Evolutionary conservation across 2,113 vertebrate genomes (phyloP).

Genomic region (Athene noctua): DNA sequence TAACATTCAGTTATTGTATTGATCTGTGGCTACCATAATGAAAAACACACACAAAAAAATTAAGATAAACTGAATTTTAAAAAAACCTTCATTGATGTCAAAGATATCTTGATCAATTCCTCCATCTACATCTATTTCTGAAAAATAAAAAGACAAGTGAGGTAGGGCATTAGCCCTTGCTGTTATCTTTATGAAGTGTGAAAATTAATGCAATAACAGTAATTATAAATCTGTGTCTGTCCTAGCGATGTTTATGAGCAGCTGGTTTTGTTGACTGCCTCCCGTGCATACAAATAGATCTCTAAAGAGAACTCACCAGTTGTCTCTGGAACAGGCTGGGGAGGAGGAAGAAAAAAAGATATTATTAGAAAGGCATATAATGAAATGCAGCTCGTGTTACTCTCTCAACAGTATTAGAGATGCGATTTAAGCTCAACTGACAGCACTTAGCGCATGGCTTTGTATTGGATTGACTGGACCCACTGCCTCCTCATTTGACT

Average conservation of each 20-base stretch:
- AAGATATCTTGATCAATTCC: constrained; percentile 87
- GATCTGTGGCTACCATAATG: background rate
- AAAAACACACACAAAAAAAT: background rate
- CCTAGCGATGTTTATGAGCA: constrained; percentile 9
- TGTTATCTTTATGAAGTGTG: constrained; percentile 59
- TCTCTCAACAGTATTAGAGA: background rate
- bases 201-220: constrained; percentile 57
- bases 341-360: constrained; percentile 49
- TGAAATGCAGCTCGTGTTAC: background rate
- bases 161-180: constrained; percentile 27
- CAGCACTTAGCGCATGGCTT: background rate
- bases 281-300: constrained; percentile 37
- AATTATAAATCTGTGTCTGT: constrained; percentile 61
- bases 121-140: constrained; percentile 84
- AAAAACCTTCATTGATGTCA: constrained; percentile 90
- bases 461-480: background rate
- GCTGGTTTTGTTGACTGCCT: constrained; percentile 47
- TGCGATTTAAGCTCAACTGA: background rate
- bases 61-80: background rate
- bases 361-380: constrained; percentile 51
- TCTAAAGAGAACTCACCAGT: constrained; percentile 74
- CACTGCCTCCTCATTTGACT: background rate
- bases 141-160: constrained; percentile 55
- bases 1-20: background rate
- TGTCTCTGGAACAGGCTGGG: constrained; percentile 66